phyloP scores from a whole-genome alignment of 2,797 vertebrate genomes.

The Sebastes umbrosus region DNA sequence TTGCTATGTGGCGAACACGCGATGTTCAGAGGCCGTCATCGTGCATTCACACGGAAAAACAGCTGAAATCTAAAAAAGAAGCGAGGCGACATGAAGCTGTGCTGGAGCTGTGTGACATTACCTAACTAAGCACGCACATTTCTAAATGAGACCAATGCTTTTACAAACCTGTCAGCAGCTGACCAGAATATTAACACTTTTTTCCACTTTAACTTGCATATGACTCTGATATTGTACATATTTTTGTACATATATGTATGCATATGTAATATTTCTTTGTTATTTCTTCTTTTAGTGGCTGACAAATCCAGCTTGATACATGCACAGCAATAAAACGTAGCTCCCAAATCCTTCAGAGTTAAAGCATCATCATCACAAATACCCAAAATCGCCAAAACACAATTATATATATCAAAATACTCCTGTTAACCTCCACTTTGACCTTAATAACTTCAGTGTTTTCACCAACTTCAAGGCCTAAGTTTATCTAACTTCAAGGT shows the following conservation, averaged over 20 bases:
- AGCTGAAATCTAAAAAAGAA: not conserved
- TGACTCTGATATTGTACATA: not conserved
- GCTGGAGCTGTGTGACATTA: too few species aligned
- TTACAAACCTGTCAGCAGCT: not conserved
- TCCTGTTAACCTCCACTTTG: not conserved
- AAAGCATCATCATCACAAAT: not conserved
- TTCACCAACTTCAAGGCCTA: not conserved
- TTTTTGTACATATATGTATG: not conserved
- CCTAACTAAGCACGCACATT: not conserved
- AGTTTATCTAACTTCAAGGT: not conserved
- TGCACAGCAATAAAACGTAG: not conserved
- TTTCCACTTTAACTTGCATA: not conserved
- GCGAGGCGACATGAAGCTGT: not conserved
- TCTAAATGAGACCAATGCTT: not conserved
- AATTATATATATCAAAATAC: not conserved
- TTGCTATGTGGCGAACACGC: not conserved
- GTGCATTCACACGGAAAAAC: constrained; percentile 1
- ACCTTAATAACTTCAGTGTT: not conserved
- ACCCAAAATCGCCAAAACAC: not conserved
- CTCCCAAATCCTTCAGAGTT: not conserved
- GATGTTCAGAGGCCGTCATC: not conserved
- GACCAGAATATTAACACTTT: not conserved
- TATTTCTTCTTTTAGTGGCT: too few species aligned
- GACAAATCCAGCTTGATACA: not conserved
- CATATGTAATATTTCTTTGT: not conserved